These are phyloP conservation scores for Cataglyphis albicans DNA, from an alignment of 2,888 invertebrate genomes.

Conservation along the genomic window DNA sequence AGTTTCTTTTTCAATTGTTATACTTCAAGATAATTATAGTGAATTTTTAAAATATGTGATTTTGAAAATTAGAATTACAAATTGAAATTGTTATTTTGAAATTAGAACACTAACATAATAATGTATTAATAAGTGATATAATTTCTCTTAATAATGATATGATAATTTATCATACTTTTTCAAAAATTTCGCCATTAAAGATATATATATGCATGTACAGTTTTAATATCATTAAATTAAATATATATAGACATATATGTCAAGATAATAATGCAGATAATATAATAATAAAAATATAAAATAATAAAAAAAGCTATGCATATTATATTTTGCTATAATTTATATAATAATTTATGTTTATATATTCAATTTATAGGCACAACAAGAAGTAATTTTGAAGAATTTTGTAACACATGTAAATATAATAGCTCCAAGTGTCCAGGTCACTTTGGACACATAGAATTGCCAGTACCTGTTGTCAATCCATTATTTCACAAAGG, in stretches of 20 bases:
- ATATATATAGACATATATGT: background rate
- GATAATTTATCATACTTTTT: background rate
- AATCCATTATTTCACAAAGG: constrained; percentile 96
- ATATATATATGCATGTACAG: background rate
- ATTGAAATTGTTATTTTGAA: background rate
- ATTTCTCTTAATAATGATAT: background rate
- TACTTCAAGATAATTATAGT: too few species aligned
- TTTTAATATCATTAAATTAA: background rate
- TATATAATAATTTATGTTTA: background rate
- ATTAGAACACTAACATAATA: background rate
- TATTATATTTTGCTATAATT: constrained; percentile 21
- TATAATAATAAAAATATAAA: background rate
- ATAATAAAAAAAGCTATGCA: background rate
- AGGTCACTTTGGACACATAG: constrained; percentile 98
- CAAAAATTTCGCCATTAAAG: background rate
- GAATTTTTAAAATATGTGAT: background rate
- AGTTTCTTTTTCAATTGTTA: background rate
- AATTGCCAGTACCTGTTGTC: constrained; percentile 94
- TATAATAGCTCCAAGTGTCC: constrained; percentile 90
- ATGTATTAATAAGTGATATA: background rate
- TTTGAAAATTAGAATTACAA: background rate
- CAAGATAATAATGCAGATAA: background rate
- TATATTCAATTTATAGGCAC: constrained; percentile 59
- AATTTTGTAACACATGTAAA: constrained; percentile 93
- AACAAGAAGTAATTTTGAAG: constrained; percentile 54